Evolutionary conservation across 1,140 invertebrate species (phyloP).

Genomic region (Scaptomyza pallida): DNA sequence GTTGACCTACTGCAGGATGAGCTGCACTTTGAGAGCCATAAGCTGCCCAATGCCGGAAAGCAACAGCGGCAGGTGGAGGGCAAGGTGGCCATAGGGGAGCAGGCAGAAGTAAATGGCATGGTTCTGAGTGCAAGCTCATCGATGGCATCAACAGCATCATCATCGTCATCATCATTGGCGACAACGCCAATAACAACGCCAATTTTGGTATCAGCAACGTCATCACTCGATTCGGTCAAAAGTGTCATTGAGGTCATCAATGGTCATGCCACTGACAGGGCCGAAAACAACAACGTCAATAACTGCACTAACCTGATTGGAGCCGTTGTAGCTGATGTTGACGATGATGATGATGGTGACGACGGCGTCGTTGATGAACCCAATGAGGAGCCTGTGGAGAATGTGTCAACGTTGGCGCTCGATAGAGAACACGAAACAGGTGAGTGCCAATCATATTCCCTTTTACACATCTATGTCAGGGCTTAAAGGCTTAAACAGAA

Average conservation of each 20-base stretch:
- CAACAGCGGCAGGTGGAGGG: constrained; percentile 26
- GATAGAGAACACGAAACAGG: constrained; percentile 74
- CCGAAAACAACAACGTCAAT: constrained; percentile 5
- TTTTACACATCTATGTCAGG: not conserved
- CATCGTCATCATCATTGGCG: constrained; percentile 49
- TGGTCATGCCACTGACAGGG: constrained; percentile 36
- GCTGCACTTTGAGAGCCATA: constrained; percentile 77
- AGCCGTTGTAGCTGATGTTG: constrained; percentile 14
- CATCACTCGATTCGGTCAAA: constrained; percentile 78
- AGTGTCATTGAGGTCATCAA: constrained; percentile 79
- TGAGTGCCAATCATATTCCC: constrained; percentile 43
- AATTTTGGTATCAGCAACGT: constrained; percentile 77
- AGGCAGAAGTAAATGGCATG: constrained; percentile 22
- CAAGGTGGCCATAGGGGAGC: not conserved
- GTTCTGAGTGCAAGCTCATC: constrained; percentile 62
- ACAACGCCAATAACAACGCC: constrained; percentile 68
- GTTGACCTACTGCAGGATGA: constrained; percentile 59
- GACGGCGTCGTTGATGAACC: not conserved
- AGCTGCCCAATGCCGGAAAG: constrained; percentile 63
- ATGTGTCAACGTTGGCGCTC: constrained; percentile 63
- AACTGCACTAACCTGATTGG: constrained; percentile 11
- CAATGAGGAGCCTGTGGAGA: constrained; percentile 37
- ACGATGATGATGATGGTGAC: not conserved
- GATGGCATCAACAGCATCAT: constrained; percentile 51
- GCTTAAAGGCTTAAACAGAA: not conserved